Conservation (phyloP, 1,140 invertebrate genomes). For the Drosophila tani region DNA sequence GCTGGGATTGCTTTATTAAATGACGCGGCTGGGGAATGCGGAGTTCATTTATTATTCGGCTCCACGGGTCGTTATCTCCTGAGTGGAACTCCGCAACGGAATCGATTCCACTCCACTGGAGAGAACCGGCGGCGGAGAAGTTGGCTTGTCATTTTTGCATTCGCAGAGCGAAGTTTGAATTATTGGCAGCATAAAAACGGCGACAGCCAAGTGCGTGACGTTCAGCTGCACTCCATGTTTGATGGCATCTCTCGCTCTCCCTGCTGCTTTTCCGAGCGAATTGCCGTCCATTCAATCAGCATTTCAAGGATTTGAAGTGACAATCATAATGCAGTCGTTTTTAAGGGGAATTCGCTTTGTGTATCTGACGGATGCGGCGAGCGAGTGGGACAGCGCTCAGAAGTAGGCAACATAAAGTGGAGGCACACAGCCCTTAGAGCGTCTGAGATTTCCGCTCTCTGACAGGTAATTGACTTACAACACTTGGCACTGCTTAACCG, state of each 20-base stretch:
- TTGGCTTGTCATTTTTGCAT: constrained; percentile 71
- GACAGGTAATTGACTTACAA: constrained; percentile 77
- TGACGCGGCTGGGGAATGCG: constrained; percentile 51
- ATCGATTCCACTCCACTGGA: constrained; percentile 62
- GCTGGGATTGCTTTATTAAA: constrained; percentile 33
- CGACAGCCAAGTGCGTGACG: constrained; percentile 76
- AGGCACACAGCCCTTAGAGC: constrained; percentile 6
- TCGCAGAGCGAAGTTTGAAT: constrained; percentile 64
- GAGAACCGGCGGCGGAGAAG: constrained; percentile 10
- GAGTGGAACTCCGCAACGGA: constrained; percentile 40
- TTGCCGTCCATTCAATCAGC: constrained; percentile 79
- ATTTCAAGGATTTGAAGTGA: constrained; percentile 77
- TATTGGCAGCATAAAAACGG: constrained; percentile 79
- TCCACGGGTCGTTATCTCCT: constrained; percentile 35
- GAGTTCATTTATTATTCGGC: constrained; percentile 53
- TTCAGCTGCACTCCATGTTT: constrained; percentile 53
- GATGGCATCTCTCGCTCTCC: constrained; percentile 16
- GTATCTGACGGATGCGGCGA: constrained; percentile 23
- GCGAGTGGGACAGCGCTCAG: constrained; percentile 18
- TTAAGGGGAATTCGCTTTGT: constrained; percentile 57
- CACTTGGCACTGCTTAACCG: constrained; percentile 71
- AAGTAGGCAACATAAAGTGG: constrained; percentile 18
- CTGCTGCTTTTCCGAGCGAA: constrained; percentile 62
- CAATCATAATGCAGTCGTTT: constrained; percentile 78
- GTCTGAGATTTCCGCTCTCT: constrained; percentile 58